A percentile compares a stretch with the other conserved stretches of the same genome.
phyloP scores from a whole-genome alignment of 2,113 vertebrate genomes.

The Pomatostomus ruficeps region DNA sequence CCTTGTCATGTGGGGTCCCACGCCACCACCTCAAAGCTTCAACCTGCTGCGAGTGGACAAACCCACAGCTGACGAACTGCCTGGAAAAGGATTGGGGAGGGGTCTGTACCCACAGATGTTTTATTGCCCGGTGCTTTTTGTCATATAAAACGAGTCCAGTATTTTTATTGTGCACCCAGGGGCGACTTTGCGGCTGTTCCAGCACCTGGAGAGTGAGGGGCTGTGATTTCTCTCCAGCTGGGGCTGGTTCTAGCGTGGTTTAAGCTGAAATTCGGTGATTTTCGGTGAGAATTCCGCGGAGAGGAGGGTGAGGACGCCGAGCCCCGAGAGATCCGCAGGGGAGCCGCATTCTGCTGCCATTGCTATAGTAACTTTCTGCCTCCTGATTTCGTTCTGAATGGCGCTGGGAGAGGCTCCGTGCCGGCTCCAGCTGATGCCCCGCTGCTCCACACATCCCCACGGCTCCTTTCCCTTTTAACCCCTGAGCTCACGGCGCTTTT shows the following conservation, averaged over 20 bases:
- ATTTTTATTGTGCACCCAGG: not conserved
- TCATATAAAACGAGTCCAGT: not conserved
- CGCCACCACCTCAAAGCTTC: not conserved
- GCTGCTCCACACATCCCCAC: not conserved
- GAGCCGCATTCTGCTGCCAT: conserved; percentile 19
- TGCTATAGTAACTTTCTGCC: conserved; percentile 57
- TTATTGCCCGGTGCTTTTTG: not conserved
- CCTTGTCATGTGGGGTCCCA: too few species aligned
- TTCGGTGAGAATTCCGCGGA: rapidly evolving
- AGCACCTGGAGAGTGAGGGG: not conserved
- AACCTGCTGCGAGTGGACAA: not conserved
- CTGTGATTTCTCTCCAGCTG: not conserved
- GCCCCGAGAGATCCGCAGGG: too few species aligned
- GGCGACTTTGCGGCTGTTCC: not conserved
- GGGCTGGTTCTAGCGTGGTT: rapidly evolving
- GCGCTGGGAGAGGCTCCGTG: not conserved
- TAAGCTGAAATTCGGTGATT: not conserved
- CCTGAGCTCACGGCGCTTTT: not conserved
- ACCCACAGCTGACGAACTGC: not conserved
- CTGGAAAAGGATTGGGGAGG: not conserved
- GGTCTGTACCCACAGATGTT: not conserved
- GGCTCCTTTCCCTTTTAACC: conserved; percentile 3
- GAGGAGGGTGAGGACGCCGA: too few species aligned
- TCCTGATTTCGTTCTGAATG: conserved; percentile 16
- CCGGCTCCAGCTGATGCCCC: conserved; percentile 35